A percentile compares a stretch with the other conserved stretches of the same genome.
These are phyloP conservation scores for Sus scrofa DNA, from an alignment of 2,113 vertebrate species.

Conservation along the genomic window DNA sequence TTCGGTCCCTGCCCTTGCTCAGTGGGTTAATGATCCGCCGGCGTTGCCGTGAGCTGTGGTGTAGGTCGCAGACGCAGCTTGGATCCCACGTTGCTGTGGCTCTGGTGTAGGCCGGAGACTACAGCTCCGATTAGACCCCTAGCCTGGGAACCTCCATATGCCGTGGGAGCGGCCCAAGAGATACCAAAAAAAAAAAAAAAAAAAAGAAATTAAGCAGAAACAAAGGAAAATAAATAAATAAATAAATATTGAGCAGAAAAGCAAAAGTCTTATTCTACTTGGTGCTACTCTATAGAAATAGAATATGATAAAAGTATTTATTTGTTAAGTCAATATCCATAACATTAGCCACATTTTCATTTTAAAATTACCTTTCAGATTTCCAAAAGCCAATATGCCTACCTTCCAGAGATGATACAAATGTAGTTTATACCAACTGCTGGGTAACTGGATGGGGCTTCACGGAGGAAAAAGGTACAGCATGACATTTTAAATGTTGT, in stretches of 20 bases:
- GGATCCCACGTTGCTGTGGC: too few relatives aligned
- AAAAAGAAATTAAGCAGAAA: neutral
- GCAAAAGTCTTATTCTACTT: neutral
- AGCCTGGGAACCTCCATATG: too few relatives aligned
- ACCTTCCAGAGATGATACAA: constrained; percentile 82
- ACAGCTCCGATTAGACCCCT: too few relatives aligned
- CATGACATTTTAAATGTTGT: neutral
- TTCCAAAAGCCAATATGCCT: constrained; percentile 87
- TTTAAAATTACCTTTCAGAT: constrained; percentile 82
- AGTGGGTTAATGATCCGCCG: too few relatives aligned
- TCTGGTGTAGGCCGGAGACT: too few relatives aligned
- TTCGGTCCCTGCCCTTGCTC: too few relatives aligned
- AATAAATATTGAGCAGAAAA: neutral
- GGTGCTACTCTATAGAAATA: neutral
- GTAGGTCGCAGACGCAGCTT: too few relatives aligned
- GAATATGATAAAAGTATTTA: neutral
- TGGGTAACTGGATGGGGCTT: constrained; percentile 91
- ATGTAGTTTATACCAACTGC: constrained; percentile 82
- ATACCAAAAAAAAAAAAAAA: too few relatives aligned
- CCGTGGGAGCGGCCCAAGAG: too few relatives aligned
- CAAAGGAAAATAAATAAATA: too few relatives aligned
- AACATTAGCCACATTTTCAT: constrained; percentile 45
- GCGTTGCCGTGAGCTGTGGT: too few relatives aligned
- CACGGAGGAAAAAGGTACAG: constrained; percentile 88
- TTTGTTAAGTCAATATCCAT: neutral